Evolutionary conservation across 2,888 invertebrate species (phyloP), one percentile per base, ranked within the genome.

Genomic region (Philereme vetulata): DNA sequence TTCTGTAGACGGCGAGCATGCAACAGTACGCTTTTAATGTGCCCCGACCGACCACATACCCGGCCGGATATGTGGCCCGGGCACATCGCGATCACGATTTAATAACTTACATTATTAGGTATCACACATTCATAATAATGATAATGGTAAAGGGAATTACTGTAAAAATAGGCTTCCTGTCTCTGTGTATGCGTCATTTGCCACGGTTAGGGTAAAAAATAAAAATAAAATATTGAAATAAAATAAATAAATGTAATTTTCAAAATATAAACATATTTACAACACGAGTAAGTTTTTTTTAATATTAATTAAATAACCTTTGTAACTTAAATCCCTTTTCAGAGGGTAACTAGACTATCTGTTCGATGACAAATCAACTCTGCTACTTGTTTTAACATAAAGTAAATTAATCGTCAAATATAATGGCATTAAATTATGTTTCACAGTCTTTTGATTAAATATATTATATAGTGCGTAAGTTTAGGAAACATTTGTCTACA

Each of bases 1-100:
- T 97, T 97, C 96, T 96, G 95, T 94, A 53, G 80, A 68, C 94
- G 86, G 78, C 83, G 68, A 75, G 76, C 90, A 91, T 91, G 91
- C 81, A 92, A 92, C 89, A 90, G 81, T 88, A 85, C 86, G 81
- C 86, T 89, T 87, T 85, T 86, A 72, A 86, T 84, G 76, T 67
- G 81, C 70, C 70, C 76, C 79, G 67, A 71, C 70, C 40, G 54
- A 53, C 49, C 36, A 48, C 49, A 48, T 36, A 44, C 52, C 49
- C 33, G 38, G 44, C 7, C 8, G 2, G 51, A 47, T 8, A 43
- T 44, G 32, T 21, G 48, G 33, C 34, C 50, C 72, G 70, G 72
- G 65, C 72, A 67, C 68, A 57, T 67, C 68, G 67, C 72, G 61
- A 67, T 62, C 56, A 65, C 74, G 70, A 74, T 72, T 76, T 74